Evolutionary conservation across 2,888 invertebrate genomes (phyloP), one percentile per base, ranked within the genome.

Genomic region (Gortyna flavago): DNA sequence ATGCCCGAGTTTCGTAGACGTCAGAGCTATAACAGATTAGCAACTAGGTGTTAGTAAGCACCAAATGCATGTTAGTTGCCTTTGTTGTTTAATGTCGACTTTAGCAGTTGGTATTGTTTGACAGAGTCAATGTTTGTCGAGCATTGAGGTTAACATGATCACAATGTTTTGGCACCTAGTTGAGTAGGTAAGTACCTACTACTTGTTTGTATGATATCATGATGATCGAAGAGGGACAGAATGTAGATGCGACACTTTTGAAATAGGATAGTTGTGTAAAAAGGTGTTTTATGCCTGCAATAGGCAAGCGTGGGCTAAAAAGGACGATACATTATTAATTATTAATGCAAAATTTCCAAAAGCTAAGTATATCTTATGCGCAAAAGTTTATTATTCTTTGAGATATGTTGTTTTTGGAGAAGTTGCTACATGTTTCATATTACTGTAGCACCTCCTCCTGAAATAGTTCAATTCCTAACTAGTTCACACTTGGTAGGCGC

Each of bases 1-100:
- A 64, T 59, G 44, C 38, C 35, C 51, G 51, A 70, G 66, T 66
- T 78, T 75, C 74, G 59, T 65, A 59, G 29, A 66, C 64, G 66
- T 75, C 72, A 51, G 70, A 62, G 35, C 57, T 66, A 66, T 32
- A 83, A 72, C 38, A 64, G 75, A 79, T 78, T 72, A 84, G 44
- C 18, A 81, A 79, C 75, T 73, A 67, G 70, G 62, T 68, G 44
- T 57, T 48, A 64, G 59, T 57, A 67, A 67, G 57, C 13, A n/a
- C 16, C 25, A 83, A 80, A 65, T 80, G 57, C 51, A 76, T 76
- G 76, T 70, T 44, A 35, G 80, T 57, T 54, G 38, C 6, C 71
- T 79, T 79, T 83, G 80, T 75, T 80, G 61, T 65, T 75, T n/a
- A 67, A 62, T 3, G 54, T 68, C 18, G 59, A 48, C 38, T 79